Evolutionary conservation across 2,888 invertebrate genomes (phyloP).

Genomic region (Nomada ruficornis): DNA sequence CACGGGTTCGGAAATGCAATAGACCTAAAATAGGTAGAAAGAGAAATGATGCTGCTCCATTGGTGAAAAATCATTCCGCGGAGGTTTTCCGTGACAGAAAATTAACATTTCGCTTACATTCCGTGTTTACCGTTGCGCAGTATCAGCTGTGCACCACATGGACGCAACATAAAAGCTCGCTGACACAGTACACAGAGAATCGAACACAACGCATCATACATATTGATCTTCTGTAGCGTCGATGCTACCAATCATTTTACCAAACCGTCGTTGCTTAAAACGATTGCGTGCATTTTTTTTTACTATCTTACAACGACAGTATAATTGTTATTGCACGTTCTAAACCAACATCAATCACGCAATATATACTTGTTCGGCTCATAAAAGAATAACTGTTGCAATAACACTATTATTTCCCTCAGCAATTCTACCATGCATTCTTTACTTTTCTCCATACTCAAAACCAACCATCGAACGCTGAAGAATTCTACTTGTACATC

Average conservation of each 20-base stretch:
- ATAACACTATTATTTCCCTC: not conserved
- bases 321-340: too few species aligned
- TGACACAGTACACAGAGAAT: constrained; percentile 24
- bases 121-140: constrained; percentile 22
- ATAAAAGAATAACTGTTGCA: not conserved
- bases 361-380: not conserved
- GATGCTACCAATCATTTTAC: constrained; percentile 14
- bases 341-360: not conserved
- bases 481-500: not conserved
- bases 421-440: not conserved
- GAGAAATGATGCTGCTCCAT: not conserved
- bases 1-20: not conserved
- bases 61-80: not conserved
- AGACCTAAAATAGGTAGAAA: not conserved
- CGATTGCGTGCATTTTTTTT: not conserved
- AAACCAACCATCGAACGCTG: too few species aligned
- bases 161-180: constrained; percentile 27
- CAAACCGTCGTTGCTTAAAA: not conserved
- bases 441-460: not conserved
- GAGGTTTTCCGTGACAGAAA: not conserved
- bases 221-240: constrained; percentile 35
- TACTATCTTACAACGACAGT: too few species aligned
- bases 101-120: constrained; percentile 29
- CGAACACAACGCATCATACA: constrained; percentile 23
- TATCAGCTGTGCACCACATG: constrained; percentile 8